Evolutionary conservation across 2,888 invertebrate species (phyloP).

Genomic region (Limnephilus marmoratus): DNA sequence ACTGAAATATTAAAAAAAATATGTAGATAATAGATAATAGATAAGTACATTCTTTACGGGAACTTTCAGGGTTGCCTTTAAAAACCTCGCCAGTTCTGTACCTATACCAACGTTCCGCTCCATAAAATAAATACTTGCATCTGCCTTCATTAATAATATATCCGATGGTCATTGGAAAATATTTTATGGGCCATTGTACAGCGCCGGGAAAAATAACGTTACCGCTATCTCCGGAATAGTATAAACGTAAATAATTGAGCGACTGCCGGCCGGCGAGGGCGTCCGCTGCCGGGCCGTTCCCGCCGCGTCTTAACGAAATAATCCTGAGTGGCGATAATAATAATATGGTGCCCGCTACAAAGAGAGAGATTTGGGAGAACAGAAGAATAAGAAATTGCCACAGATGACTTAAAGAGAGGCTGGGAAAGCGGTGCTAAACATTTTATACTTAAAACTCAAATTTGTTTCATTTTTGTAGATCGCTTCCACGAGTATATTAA

Average conservation of each 20-base stretch:
- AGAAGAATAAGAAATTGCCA: slow-evolving; percentile 29
- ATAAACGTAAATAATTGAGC: slow-evolving; percentile 58
- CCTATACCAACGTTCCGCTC: not conserved
- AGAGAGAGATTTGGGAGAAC: slow-evolving; percentile 31
- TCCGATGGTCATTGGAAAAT: slow-evolving; percentile 57
- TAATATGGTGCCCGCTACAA: slow-evolving; percentile 27
- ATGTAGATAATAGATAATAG: no score
- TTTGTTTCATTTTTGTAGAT: not conserved
- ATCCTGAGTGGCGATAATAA: slow-evolving; percentile 64
- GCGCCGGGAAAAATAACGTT: slow-evolving; percentile 56
- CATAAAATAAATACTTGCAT: slow-evolving; percentile 1
- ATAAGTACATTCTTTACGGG: no score
- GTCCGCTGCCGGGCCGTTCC: slow-evolving; percentile 27
- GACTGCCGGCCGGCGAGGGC: not conserved
- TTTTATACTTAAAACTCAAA: not conserved
- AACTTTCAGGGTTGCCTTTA: not conserved
- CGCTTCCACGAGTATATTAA: not conserved
- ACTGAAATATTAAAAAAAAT: no score
- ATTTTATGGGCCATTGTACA: slow-evolving; percentile 56
- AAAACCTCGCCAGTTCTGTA: not conserved
- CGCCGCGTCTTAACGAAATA: slow-evolving; percentile 63
- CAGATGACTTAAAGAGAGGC: not conserved
- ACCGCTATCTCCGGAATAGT: slow-evolving; percentile 42
- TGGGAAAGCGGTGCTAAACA: not conserved
- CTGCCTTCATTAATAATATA: slow-evolving; percentile 51